These are phyloP conservation scores for Ciconia maguari DNA, from an alignment of 2,113 vertebrate genomes.

Conservation along the genomic window DNA sequence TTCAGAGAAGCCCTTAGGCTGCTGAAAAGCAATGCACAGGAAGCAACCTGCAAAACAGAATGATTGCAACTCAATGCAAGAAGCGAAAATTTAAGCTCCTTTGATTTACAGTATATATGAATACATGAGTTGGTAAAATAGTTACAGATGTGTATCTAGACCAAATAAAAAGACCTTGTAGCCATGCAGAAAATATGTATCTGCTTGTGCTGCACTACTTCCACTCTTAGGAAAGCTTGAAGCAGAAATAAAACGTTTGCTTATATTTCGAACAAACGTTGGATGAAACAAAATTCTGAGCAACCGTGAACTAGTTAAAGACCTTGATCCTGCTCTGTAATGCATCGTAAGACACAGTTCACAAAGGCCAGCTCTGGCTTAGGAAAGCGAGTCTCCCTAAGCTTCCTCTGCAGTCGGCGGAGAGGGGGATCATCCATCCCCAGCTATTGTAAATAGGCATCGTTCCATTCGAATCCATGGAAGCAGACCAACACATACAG, in stretches of 20 bases:
- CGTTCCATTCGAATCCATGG: not conserved
- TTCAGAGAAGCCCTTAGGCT: not conserved
- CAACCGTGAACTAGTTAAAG: not conserved
- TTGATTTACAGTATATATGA: conserved; percentile 4
- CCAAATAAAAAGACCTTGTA: conserved; percentile 17
- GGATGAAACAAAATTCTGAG: conserved; percentile 31
- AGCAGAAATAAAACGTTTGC: conserved; percentile 27
- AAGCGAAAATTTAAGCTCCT: conserved; percentile 46
- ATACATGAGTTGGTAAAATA: conserved; percentile 23
- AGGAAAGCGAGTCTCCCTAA: conserved; percentile 1
- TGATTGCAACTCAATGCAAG: not conserved
- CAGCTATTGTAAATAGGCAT: not conserved
- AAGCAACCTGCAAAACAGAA: conserved; percentile 2
- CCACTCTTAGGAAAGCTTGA: not conserved
- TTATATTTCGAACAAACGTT: not conserved
- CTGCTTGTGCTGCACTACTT: not conserved
- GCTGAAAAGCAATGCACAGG: not conserved
- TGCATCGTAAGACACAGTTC: conserved; percentile 21
- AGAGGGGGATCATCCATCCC: not conserved
- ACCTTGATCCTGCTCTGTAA: conserved; percentile 38
- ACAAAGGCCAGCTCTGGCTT: conserved; percentile 9
- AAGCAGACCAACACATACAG: not conserved
- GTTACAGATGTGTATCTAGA: conserved; percentile 47
- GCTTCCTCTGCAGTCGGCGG: not conserved
- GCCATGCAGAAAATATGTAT: not conserved